Percentiles rank a stretch among this genome's conserved stretches.
Conservation (phyloP, 2,113 vertebrate species). For the Equus quagga region DNA sequence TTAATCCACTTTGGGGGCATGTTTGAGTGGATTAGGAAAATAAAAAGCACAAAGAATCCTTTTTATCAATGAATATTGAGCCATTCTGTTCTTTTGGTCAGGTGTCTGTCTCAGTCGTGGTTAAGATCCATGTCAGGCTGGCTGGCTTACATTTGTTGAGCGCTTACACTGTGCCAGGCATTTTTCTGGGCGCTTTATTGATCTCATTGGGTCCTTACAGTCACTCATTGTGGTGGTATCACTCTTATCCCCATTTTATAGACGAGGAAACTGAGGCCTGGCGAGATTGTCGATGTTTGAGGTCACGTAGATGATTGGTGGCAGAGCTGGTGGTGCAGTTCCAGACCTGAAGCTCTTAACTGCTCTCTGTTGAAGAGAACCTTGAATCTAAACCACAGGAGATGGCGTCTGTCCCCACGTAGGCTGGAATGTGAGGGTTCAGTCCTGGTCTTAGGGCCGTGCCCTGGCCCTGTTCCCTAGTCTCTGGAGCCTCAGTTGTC, state of each 20-base stretch:
- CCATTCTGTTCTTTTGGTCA: neutral
- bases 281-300: neutral
- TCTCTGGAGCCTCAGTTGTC: neutral
- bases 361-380: neutral
- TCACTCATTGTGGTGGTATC: fast-evolving
- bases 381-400: neutral
- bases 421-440: neutral
- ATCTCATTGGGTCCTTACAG: neutral
- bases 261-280: neutral
- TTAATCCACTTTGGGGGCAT: conserved; percentile 27
- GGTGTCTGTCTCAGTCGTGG: neutral
- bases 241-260: neutral
- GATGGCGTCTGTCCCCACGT: neutral
- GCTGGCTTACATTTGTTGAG: neutral
- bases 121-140: neutral
- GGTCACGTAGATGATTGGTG: neutral
- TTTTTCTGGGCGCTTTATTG: neutral
- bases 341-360: neutral
- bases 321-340: neutral
- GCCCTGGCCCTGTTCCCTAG: no score
- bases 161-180: fast-evolving
- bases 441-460: neutral
- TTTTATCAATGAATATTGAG: neutral
- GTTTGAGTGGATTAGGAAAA: conserved; percentile 27
- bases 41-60: conserved; percentile 12